Evolutionary conservation across 2,113 vertebrate genomes (phyloP), one percentile per base, ranked within the genome.

Genomic region (Damaliscus lunatus): DNA sequence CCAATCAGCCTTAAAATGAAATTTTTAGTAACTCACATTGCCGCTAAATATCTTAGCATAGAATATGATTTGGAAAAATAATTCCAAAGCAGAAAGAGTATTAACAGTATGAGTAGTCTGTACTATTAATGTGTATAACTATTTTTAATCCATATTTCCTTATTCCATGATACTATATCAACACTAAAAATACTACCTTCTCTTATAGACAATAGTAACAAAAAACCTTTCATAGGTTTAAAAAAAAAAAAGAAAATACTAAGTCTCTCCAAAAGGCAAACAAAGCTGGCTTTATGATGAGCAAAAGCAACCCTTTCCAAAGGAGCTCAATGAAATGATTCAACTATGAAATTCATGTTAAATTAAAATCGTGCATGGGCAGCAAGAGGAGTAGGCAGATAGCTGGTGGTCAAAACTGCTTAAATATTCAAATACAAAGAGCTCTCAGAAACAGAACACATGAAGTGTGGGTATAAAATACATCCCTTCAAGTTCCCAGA

Each of bases 251-350:
- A 50, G 40, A 43, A 60, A 94, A 97, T 62, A 97, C 62, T 43
- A 95, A 94, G 52, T 94, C 88, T 97, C 82, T 94, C 62, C 67
- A 87, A 92, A 43, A 87, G 92, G 88, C 64, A 85, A 90, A 97
- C 94, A 97, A 97, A 96, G 93, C 91, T 96, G 93, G 81, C 98
- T 98, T 92, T 98, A 96, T 96, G 84, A 83, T 60, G 53, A 89
- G 52, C 50, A 84, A 97, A 97, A 94, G 88, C 94, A 93, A 78
- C 46, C 97, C 50, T 96, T 97, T 71, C 2, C 90, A 88, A 90
- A 95, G 62, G 96, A 98, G 94, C 43, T 91, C 96, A 98, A 96
- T 96, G 82, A 97, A 98, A 96, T 92, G 95, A 95, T 85, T 99
- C 95, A 97, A 95, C 80, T 93, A 92, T 95, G 67, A 97, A 96